phyloP scores from a whole-genome alignment of 2,113 vertebrate genomes.

The Hyperopisus bebe region DNA sequence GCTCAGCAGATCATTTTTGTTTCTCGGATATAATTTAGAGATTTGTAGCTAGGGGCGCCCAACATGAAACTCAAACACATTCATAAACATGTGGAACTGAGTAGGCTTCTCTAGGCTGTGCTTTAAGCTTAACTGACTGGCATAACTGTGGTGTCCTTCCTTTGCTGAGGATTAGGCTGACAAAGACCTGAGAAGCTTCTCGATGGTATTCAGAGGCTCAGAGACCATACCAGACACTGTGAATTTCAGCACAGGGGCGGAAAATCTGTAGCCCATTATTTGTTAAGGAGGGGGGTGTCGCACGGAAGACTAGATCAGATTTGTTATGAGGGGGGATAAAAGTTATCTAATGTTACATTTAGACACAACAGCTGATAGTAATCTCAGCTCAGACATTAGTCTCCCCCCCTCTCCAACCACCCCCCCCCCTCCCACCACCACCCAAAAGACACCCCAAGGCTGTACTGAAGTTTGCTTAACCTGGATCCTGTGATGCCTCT shows the following conservation, averaged over 20 bases:
- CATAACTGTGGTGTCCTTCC: not conserved
- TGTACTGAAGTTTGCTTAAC: not conserved
- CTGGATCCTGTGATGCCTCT: not conserved
- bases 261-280: not conserved
- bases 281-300: not conserved
- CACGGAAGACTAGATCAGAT: not conserved
- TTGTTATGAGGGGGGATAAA: not conserved
- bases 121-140: not conserved
- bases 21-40: not conserved
- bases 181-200: not conserved
- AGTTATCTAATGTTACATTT: constrained; percentile 14
- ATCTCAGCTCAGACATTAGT: constrained; percentile 4
- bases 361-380: constrained; percentile 27
- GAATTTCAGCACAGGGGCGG: not conserved
- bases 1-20: not conserved
- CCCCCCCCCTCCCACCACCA: no score
- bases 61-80: not conserved
- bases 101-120: not conserved
- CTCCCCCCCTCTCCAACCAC: not conserved
- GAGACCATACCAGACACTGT: not conserved
- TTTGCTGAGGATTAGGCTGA: not conserved
- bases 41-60: not conserved
- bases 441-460: not conserved
- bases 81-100: not conserved
- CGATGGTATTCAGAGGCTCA: not conserved